A percentile compares a stretch with the other conserved stretches of the same genome.
Conservation (phyloP, 64 coral and sea anemone species). For the Dendrophyllia cribrosa region DNA sequence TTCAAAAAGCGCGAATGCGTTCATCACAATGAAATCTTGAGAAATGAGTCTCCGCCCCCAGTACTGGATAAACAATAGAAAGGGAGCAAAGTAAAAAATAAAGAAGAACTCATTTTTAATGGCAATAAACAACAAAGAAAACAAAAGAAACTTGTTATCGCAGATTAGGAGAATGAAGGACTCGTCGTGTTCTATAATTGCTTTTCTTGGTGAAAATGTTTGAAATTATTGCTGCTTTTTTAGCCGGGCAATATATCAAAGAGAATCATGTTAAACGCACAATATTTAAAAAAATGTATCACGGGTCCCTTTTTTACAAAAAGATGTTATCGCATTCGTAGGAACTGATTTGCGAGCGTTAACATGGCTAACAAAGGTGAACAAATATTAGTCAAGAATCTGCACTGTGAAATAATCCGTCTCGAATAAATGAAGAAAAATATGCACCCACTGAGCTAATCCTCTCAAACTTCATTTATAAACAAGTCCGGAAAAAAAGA, state of each 20-base stretch:
- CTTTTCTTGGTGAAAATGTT: background rate
- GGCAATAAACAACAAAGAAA: conserved; percentile 6
- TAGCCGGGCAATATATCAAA: background rate
- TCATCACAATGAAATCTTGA: conserved; percentile 16
- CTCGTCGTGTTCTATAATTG: background rate
- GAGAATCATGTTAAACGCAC: background rate
- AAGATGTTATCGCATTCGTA: background rate
- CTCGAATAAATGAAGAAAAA: background rate
- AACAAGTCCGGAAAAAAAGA: too few relatives aligned
- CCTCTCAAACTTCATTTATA: background rate
- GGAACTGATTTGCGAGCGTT: background rate
- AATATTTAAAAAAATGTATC: conserved; percentile 21
- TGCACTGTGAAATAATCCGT: background rate
- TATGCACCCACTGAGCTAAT: background rate
- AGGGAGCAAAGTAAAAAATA: background rate
- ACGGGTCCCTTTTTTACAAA: background rate
- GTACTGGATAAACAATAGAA: background rate
- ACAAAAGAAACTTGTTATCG: background rate
- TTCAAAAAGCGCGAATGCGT: conserved; percentile 11
- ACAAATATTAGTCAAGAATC: background rate
- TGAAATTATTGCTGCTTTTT: background rate
- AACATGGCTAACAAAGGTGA: background rate
- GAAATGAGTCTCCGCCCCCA: conserved; percentile 6
- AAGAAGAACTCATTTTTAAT: conserved; percentile 22
- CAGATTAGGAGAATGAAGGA: background rate